Evolutionary conservation across 2,888 invertebrate genomes (phyloP).

Genomic region (Cyrtodaria siliqua): DNA sequence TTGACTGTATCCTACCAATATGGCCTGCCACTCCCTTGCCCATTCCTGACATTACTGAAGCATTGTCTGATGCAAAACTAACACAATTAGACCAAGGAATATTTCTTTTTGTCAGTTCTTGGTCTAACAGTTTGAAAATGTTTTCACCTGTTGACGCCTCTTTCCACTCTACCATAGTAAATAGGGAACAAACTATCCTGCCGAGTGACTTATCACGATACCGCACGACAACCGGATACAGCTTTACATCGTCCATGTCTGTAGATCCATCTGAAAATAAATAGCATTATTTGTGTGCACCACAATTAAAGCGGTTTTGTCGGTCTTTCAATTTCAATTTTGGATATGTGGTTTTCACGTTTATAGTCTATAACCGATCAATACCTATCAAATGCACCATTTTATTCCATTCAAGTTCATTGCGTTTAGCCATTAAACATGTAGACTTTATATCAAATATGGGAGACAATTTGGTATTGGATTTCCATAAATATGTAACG

Average conservation of each 20-base stretch:
- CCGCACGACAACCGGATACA: constrained; percentile 2
- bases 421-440: no score
- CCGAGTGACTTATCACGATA: background rate
- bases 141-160: constrained; percentile 1
- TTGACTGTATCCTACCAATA: background rate
- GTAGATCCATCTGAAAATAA: constrained; percentile 2
- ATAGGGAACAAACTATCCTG: background rate
- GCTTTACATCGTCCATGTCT: background rate
- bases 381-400: no score
- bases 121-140: constrained; percentile 1
- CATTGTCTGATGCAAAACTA: background rate
- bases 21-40: constrained; percentile 2
- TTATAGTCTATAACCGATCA: no score
- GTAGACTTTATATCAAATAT: no score
- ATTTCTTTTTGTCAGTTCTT: background rate
- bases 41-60: background rate
- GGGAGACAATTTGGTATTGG: no score
- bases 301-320: no score
- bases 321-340: no score
- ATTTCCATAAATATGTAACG: no score
- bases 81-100: background rate
- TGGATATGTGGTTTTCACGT: no score
- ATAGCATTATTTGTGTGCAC: no score
- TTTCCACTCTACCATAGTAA: background rate
- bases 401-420: no score